Evolutionary conservation across 2,888 invertebrate genomes (phyloP).

Genomic region (Galeopsomyia nigrocyanea): DNA sequence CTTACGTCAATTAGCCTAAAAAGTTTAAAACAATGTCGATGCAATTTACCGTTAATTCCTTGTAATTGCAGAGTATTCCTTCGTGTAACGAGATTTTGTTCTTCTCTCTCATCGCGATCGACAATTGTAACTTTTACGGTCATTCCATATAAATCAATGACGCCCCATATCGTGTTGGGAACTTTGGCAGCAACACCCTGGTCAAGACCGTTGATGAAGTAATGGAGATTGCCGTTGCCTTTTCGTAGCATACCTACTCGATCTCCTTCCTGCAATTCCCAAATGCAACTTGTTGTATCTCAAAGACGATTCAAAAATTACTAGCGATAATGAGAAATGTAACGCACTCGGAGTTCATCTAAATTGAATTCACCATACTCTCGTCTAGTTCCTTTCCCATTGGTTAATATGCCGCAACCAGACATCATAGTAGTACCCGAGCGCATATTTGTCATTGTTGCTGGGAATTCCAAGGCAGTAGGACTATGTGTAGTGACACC

Average conservation of each 20-base stretch:
- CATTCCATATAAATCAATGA: conserved; percentile 95
- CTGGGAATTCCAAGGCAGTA: conserved; percentile 89
- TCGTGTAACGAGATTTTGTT: conserved; percentile 80
- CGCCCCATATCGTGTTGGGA: conserved; percentile 89
- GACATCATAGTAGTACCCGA: conserved; percentile 94
- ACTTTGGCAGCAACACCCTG: conserved; percentile 92
- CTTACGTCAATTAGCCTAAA: background rate
- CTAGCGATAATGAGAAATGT: conserved; percentile 9
- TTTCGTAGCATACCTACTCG: conserved; percentile 93
- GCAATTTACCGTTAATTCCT: conserved; percentile 53
- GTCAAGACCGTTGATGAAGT: conserved; percentile 92
- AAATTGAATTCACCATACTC: conserved; percentile 95
- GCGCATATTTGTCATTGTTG: conserved; percentile 98
- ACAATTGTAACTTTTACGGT: conserved; percentile 91
- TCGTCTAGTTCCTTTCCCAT: conserved; percentile 92
- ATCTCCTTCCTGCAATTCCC: conserved; percentile 81
- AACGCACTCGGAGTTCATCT: conserved; percentile 86
- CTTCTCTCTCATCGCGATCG: conserved; percentile 84
- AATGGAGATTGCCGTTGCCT: conserved; percentile 87
- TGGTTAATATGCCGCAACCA: conserved; percentile 95
- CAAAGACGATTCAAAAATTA: conserved; percentile 8
- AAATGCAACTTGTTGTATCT: conserved; percentile 14
- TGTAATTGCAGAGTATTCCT: conserved; percentile 75
- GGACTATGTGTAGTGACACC: conserved; percentile 96
- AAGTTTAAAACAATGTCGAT: background rate